Evolutionary conservation across 2,888 invertebrate genomes (phyloP).

Genomic region (Lordiphosa fenestrarum): DNA sequence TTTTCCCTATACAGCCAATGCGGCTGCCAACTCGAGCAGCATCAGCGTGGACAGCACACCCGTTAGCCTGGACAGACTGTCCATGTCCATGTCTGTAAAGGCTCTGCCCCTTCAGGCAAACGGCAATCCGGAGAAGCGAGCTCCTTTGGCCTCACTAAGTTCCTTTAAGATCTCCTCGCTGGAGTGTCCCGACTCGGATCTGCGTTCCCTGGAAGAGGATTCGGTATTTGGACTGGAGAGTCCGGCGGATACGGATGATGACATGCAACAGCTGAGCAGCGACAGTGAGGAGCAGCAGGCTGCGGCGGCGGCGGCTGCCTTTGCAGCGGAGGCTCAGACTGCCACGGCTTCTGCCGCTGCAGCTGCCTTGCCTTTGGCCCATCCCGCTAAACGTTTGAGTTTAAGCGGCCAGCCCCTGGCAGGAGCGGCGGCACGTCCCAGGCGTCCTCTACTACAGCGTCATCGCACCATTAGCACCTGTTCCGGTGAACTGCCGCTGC

Average conservation of each 20-base stretch:
- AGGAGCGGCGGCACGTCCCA: constrained; percentile 40
- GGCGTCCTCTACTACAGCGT: constrained; percentile 74
- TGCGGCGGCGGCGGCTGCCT: constrained; percentile 23
- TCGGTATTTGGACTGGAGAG: constrained; percentile 88
- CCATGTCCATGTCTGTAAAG: constrained; percentile 75
- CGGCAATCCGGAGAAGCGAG: constrained; percentile 80
- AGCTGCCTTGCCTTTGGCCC: constrained; percentile 19
- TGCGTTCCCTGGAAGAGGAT: constrained; percentile 89
- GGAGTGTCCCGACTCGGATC: constrained; percentile 86
- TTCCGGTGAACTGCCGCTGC: constrained; percentile 63
- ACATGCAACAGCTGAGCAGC: constrained; percentile 91
- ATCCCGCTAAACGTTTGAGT: constrained; percentile 64
- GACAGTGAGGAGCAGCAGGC: constrained; percentile 85
- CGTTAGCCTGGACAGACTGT: constrained; percentile 67
- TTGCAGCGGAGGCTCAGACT: constrained; percentile 21
- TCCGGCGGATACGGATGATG: constrained; percentile 88
- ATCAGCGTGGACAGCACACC: constrained; percentile 76
- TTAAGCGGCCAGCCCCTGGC: constrained; percentile 41
- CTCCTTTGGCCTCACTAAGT: constrained; percentile 90
- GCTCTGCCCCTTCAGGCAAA: constrained; percentile 75
- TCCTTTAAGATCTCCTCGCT: constrained; percentile 87
- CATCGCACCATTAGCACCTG: constrained; percentile 77
- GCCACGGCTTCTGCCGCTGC: constrained; percentile 11
- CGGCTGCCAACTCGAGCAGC: constrained; percentile 73
- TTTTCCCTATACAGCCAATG: constrained; percentile 68